Conservation (phyloP, 2,113 vertebrate species). For the Mesoclemmys tuberculata region DNA sequence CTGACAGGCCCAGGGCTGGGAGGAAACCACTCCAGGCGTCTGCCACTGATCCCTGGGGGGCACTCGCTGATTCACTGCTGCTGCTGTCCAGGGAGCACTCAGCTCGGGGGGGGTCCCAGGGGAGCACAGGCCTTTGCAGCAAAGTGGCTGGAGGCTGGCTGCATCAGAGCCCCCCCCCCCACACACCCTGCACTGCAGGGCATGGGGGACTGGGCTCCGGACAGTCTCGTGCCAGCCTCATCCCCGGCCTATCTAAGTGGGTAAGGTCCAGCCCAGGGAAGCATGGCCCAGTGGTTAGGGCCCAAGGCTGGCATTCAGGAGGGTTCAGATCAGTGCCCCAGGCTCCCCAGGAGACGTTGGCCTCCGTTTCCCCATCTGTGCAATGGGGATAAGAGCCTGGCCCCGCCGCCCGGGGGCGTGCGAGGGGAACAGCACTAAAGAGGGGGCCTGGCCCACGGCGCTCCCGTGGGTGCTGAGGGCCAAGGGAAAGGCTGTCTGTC, state of each 20-base stretch:
- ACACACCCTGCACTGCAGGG: background rate
- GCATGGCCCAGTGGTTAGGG: no score
- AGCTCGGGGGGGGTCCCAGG: no score
- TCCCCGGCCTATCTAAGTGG: background rate
- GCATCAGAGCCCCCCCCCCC: background rate
- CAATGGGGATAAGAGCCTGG: background rate
- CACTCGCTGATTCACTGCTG: no score
- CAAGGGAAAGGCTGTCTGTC: accelerated
- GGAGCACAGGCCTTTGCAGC: no score
- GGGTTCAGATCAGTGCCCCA: background rate
- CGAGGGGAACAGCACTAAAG: background rate
- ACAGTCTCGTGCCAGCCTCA: no score
- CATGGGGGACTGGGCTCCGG: background rate
- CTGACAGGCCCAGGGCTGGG: background rate
- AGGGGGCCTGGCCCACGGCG: background rate
- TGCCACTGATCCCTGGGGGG: background rate
- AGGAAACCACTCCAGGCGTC: background rate
- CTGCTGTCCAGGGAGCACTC: no score
- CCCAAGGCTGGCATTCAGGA: background rate
- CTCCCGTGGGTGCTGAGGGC: background rate
- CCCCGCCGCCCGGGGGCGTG: background rate
- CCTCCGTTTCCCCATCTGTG: background rate
- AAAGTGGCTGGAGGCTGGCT: background rate
- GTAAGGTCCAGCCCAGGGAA: background rate
- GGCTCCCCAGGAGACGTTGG: background rate